Conservation (phyloP, 2,888 invertebrate genomes). For the Trisateles emortualis region DNA sequence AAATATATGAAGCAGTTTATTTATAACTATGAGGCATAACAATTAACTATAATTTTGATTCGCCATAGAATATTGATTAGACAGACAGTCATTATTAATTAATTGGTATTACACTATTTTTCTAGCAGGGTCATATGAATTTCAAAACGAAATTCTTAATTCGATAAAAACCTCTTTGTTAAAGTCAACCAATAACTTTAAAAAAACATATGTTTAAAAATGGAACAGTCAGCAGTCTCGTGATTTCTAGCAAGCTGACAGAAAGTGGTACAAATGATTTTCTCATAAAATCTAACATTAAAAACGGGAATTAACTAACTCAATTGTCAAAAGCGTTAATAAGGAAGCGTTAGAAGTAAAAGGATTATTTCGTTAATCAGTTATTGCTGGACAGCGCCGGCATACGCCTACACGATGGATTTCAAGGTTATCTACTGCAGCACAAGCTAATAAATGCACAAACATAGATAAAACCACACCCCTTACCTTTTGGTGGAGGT, state of each 20-base stretch:
- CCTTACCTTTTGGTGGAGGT: conserved; percentile 77
- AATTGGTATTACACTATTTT: conserved; percentile 7
- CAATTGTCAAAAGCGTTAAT: conserved; percentile 24
- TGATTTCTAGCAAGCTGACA: conserved; percentile 54
- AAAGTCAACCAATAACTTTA: background rate
- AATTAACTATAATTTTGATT: conserved; percentile 4
- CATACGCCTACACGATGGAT: conserved; percentile 51
- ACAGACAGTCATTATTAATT: no score
- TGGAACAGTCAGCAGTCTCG: conserved; percentile 36
- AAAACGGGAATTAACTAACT: conserved; percentile 6
- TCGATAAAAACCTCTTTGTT: conserved; percentile 6
- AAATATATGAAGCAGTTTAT: no score
- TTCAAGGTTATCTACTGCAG: conserved; percentile 68
- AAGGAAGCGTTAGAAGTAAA: conserved; percentile 28
- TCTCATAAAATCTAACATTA: conserved; percentile 12
- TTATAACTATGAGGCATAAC: no score
- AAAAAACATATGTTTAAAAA: conserved; percentile 31
- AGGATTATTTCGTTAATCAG: conserved; percentile 31
- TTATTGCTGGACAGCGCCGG: conserved; percentile 48
- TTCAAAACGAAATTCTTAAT: background rate
- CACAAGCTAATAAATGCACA: conserved; percentile 31
- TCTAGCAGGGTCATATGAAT: background rate
- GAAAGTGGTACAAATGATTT: conserved; percentile 27
- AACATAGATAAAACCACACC: conserved; percentile 54
- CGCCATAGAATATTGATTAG: background rate